Conservation (phyloP, 2,797 vertebrate species). For the Enteromius thamalakanensis region DNA sequence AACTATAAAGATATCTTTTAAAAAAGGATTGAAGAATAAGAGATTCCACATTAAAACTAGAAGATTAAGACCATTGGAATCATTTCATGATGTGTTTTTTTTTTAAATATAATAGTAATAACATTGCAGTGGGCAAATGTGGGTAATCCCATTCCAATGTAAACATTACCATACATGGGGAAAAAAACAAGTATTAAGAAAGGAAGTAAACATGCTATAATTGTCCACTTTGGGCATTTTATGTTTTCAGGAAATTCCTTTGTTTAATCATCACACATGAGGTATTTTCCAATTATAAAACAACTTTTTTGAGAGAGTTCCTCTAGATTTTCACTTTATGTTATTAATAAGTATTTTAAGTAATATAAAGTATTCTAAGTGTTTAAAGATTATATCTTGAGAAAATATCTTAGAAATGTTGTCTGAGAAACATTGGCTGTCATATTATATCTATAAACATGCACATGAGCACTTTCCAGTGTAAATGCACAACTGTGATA, state of each 20-base stretch:
- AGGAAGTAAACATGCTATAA: neutral
- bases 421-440: constrained; percentile 10
- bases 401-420: constrained; percentile 25
- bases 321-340: neutral
- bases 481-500: constrained; percentile 12
- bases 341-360: neutral
- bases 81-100: neutral
- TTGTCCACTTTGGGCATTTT: neutral
- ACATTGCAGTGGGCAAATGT: neutral
- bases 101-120: neutral
- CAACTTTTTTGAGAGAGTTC: neutral
- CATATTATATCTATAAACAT: constrained; percentile 22
- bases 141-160: neutral
- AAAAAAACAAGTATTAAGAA: constrained; percentile 15
- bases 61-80: neutral
- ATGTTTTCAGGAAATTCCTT: constrained; percentile 13
- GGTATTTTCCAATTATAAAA: constrained; percentile 4
- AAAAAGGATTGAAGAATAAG: neutral
- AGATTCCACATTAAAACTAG: neutral
- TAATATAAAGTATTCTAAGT: too few species aligned
- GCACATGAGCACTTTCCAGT: constrained; percentile 27
- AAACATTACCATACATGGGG: neutral
- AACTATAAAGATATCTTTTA: neutral
- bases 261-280: constrained; percentile 2
- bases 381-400: neutral